Evolutionary conservation across 2,113 vertebrate species (phyloP).

Genomic region (Equus quagga): DNA sequence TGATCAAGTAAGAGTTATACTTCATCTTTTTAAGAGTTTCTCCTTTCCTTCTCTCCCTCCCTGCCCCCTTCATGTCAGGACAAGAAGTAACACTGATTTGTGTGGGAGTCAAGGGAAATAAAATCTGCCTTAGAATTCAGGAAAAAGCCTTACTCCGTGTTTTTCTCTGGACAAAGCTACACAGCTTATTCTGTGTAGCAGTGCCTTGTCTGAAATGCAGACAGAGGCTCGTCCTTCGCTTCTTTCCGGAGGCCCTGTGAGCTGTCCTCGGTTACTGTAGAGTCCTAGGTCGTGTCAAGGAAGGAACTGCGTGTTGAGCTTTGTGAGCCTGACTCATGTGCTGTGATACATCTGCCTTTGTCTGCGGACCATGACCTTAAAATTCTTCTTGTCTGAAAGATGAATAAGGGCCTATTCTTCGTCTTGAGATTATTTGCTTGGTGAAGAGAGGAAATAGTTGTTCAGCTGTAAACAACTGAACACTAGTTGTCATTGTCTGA

Average conservation of each 20-base stretch:
- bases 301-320: neutral
- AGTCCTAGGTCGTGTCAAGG: neutral
- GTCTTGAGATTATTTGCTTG: neutral
- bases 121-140: neutral
- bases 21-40: neutral
- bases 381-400: neutral
- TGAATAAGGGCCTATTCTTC: neutral
- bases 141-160: neutral
- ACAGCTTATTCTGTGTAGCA: neutral
- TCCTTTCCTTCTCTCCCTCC: neutral
- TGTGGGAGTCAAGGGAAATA: neutral
- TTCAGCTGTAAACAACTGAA: slow-evolving; percentile 31
- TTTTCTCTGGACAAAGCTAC: neutral
- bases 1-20: neutral
- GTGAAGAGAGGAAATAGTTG: neutral
- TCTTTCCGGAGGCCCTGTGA: neutral
- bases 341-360: neutral
- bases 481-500: slow-evolving; percentile 8
- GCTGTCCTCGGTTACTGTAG: neutral
- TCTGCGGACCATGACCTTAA: neutral
- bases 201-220: neutral
- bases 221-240: neutral
- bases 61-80: neutral
- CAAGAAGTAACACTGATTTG: neutral
- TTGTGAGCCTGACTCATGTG: neutral